Evolutionary conservation across 92 coral and sea anemone species (phyloP), one percentile per base, ranked within the genome.

Genomic region (Plumapathes pennacea): DNA sequence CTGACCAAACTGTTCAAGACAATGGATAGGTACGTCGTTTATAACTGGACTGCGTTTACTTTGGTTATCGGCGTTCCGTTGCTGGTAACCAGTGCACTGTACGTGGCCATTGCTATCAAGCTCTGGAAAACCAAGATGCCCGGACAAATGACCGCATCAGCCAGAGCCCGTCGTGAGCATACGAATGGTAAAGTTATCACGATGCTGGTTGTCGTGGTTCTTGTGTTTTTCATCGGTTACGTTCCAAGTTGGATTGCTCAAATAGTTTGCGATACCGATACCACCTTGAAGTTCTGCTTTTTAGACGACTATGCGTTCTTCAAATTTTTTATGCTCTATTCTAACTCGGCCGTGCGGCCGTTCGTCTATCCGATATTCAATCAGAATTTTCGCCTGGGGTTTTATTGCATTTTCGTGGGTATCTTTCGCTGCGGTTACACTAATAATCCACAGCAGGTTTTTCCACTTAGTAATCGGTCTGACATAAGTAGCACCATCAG

Each of bases 331-430:
- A 32, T 63, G 3, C 73, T 67, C 20, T 73, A 72, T 54, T 52
- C 62, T 3, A 65, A 62, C 51, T 46, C 73, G 30, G 80, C 74
- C 20, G 42, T 72, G 14, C 62, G 63, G 17, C 80, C 80, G 13
- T 53, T 55, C 30, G 48, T 72, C 25, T 72, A 72, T 25, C 45
- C 46, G 32, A 46, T 72, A 30, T 72, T 62, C 32, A 63, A 64
- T 41, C 39, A 53, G 28, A 63, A 40, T 28, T 72, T 60, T 30
- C 74, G 80, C 20, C 74, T 42, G 42, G 74, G 74, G 0, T 54
- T n/a, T n/a, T n/a, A n/a, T n/a, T n/a, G n/a, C n/a, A n/a, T n/a
- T n/a, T n/a, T n/a, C n/a, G n/a, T n/a, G n/a, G n/a, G n/a, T n/a
- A n/a, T n/a, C n/a, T n/a, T n/a, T n/a, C n/a, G n/a, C n/a, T n/a